Evolutionary conservation across 2,797 vertebrate genomes (phyloP).

Genomic region (Amblyopsis hoosieri): DNA sequence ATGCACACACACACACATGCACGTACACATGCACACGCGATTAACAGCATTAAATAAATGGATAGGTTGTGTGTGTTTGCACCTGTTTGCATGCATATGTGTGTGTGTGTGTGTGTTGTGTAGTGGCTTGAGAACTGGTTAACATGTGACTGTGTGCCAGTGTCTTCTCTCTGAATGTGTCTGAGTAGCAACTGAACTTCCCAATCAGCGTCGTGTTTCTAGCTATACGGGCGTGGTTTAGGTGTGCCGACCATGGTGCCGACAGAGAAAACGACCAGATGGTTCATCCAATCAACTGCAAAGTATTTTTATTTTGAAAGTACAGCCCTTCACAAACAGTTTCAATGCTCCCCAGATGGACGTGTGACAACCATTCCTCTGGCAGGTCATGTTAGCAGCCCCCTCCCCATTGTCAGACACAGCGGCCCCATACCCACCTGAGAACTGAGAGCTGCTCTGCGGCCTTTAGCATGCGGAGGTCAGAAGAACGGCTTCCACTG

Average conservation of each 20-base stretch:
- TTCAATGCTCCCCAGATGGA: too few relatives aligned
- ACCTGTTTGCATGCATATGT: slow-evolving; percentile 12
- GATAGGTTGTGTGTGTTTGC: slow-evolving; percentile 16
- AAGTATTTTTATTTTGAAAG: too few relatives aligned
- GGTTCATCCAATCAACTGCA: too few relatives aligned
- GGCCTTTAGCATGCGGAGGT: not conserved
- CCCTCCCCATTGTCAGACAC: too few relatives aligned
- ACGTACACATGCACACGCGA: slow-evolving; percentile 50
- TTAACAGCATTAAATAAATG: slow-evolving; percentile 54
- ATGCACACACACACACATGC: not conserved
- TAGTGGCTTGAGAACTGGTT: not conserved
- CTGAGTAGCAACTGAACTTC: not conserved
- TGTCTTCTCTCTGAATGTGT: not conserved
- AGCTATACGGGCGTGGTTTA: too few relatives aligned
- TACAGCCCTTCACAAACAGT: too few relatives aligned
- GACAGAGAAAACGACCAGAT: too few relatives aligned
- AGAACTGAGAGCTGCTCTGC: not conserved
- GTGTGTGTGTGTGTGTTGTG: slow-evolving; percentile 8
- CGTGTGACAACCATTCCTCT: too few relatives aligned
- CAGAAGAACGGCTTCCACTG: slow-evolving; percentile 14
- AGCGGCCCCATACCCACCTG: not conserved
- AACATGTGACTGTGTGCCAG: too few relatives aligned
- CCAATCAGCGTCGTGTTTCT: too few relatives aligned
- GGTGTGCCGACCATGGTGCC: too few relatives aligned
- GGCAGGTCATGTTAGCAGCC: too few relatives aligned